Conservation (phyloP, 92 coral and sea anemone species). For the Montipora capitata region DNA sequence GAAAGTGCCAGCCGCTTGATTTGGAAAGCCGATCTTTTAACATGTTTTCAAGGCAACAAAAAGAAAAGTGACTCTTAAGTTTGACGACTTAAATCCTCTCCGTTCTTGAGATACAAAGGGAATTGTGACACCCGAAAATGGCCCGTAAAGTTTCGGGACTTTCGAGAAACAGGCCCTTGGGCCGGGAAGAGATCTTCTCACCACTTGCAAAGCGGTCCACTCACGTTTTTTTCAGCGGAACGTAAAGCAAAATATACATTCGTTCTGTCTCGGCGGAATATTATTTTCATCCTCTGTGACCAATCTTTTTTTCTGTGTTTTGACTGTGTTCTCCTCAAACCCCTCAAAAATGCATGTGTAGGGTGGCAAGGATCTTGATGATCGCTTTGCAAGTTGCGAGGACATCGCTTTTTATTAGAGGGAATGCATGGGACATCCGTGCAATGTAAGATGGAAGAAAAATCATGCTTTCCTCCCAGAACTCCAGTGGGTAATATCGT, state of each 20-base stretch:
- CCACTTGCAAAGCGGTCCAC: conserved; percentile 1
- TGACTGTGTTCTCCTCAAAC: background rate
- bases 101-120: too few relatives aligned
- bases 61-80: too few relatives aligned
- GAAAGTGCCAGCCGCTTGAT: too few relatives aligned
- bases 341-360: background rate
- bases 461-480: conserved; percentile 2
- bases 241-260: background rate
- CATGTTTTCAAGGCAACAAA: too few relatives aligned
- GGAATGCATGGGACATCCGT: background rate
- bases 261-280: background rate
- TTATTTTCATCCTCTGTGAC: background rate
- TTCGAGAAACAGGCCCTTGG: background rate
- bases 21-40: too few relatives aligned
- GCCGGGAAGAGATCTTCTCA: background rate
- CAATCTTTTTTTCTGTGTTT: background rate
- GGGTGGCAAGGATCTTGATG: background rate
- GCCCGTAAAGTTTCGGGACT: too few relatives aligned
- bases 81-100: too few relatives aligned
- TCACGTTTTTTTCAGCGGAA: background rate
- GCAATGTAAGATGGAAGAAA: conserved; percentile 1
- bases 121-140: too few relatives aligned
- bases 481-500: background rate
- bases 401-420: background rate
- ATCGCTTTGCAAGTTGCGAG: background rate